Evolutionary conservation across 2,113 vertebrate species (phyloP).

Genomic region (Candoia aspera): DNA sequence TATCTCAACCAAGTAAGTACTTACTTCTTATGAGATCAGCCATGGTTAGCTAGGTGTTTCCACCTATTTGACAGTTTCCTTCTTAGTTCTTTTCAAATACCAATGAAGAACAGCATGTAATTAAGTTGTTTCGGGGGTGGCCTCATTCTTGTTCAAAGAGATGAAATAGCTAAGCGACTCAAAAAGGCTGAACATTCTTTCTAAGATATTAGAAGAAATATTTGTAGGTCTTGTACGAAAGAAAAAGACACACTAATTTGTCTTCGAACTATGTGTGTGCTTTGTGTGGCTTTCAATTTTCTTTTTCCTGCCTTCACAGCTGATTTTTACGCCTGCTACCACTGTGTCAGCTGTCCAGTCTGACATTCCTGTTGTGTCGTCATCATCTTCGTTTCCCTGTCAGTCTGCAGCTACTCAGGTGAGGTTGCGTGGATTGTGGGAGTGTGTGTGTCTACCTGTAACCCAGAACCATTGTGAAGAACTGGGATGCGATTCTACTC

Average conservation of each 20-base stretch:
- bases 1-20: not conserved
- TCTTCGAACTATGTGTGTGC: not conserved
- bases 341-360: slow-evolving; percentile 91
- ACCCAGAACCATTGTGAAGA: slow-evolving; percentile 6
- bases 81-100: not conserved
- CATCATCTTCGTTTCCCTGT: slow-evolving; percentile 79
- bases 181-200: not conserved
- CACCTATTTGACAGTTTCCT: not conserved
- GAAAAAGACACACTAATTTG: not conserved
- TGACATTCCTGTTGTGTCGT: slow-evolving; percentile 88
- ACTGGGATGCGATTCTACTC: not conserved
- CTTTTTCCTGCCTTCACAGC: slow-evolving; percentile 77
- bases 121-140: not conserved
- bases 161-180: not conserved
- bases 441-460: not conserved
- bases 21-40: not conserved
- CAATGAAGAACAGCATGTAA: not conserved
- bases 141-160: not conserved
- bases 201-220: not conserved
- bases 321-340: slow-evolving; percentile 93
- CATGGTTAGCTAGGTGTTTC: not conserved
- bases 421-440: slow-evolving; percentile 52
- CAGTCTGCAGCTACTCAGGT: slow-evolving; percentile 89
- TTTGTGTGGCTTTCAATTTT: slow-evolving; percentile 46
- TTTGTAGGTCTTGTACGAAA: slow-evolving; percentile 10